phyloP scores from a whole-genome alignment of 2,888 invertebrate genomes.

The Cremastobaeus sp. region DNA sequence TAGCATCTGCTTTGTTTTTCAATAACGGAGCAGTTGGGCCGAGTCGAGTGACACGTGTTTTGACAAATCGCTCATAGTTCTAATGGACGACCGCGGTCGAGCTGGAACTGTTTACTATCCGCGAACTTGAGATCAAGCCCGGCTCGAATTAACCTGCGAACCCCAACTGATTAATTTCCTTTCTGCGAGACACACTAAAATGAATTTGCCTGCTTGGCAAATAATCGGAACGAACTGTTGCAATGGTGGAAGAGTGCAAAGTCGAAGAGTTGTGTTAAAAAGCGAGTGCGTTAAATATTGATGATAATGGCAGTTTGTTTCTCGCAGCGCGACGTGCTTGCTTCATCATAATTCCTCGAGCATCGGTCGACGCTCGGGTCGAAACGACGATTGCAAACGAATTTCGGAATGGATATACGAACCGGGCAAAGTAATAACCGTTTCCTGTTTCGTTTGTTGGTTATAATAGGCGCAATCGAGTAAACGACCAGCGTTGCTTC shows the following conservation, averaged over 20 bases:
- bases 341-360: constrained; percentile 20
- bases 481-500: constrained; percentile 39
- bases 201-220: too few species aligned
- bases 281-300: too few species aligned
- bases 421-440: constrained; percentile 44
- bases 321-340: not conserved
- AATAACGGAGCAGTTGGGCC: not conserved
- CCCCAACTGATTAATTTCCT: too few species aligned
- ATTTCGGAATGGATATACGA: constrained; percentile 9
- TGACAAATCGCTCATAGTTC: not conserved
- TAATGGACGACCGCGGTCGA: not conserved
- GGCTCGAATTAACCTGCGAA: too few species aligned
- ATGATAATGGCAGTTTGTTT: too few species aligned
- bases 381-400: constrained; percentile 21
- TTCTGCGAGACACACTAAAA: too few species aligned
- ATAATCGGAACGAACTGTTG: too few species aligned
- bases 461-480: constrained; percentile 46
- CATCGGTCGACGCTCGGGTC: not conserved
- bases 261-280: too few species aligned
- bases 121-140: too few species aligned
- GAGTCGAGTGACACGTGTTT: not conserved
- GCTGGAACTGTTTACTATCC: not conserved
- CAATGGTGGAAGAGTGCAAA: not conserved
- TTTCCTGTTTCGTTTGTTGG: constrained; percentile 48
- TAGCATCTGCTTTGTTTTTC: not conserved